A percentile compares a stretch with the other conserved stretches of the same genome.
Conservation (phyloP, 2,888 invertebrate genomes). For the Tenthredo mesomela region DNA sequence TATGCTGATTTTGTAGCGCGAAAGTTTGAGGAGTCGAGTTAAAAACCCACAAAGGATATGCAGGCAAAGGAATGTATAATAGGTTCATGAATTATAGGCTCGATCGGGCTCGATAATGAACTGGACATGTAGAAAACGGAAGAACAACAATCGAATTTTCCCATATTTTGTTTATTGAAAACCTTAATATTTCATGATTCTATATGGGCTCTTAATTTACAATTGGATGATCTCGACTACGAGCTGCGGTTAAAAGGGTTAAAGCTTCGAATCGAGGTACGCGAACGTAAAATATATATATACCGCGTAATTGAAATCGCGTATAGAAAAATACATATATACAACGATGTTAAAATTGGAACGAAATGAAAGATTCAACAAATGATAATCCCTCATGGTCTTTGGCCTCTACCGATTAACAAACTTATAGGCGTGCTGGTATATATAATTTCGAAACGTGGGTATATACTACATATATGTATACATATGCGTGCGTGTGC, state of each 20-base stretch:
- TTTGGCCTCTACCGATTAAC: slow-evolving; percentile 8
- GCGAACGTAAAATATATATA: too few species aligned
- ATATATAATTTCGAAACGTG: background rate
- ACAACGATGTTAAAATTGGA: background rate
- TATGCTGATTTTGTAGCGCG: background rate
- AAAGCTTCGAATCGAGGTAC: too few species aligned
- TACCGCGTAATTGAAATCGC: too few species aligned
- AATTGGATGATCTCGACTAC: too few species aligned
- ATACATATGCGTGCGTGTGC: background rate
- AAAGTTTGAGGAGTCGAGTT: background rate
- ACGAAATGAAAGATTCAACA: slow-evolving; percentile 39
- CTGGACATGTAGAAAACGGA: background rate
- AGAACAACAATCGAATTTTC: background rate
- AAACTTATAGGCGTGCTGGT: background rate
- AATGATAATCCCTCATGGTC: slow-evolving; percentile 26
- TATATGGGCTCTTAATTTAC: too few species aligned
- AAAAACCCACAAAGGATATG: background rate
- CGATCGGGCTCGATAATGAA: background rate
- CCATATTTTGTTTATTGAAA: background rate
- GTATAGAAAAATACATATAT: too few species aligned
- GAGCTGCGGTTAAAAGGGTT: too few species aligned
- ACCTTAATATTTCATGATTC: background rate
- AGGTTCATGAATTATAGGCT: background rate
- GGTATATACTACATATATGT: background rate
- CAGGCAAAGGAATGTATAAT: background rate